Conservation (phyloP, 2,888 invertebrate species). For the Caenorhabditis plicata region DNA sequence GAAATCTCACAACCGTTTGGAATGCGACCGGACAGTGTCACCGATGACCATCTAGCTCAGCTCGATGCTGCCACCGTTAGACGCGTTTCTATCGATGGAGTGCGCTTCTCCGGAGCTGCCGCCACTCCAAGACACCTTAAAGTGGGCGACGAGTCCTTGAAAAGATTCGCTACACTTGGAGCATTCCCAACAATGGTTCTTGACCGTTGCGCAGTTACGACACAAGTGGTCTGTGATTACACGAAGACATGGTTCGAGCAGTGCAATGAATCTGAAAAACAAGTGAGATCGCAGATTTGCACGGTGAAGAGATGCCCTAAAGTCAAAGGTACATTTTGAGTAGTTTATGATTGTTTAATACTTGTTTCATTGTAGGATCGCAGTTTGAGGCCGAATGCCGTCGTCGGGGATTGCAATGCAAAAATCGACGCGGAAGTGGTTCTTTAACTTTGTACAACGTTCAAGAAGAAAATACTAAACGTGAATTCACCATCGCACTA, state of each 20-base stretch:
- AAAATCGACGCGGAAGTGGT: conserved; percentile 35
- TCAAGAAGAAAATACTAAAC: conserved; percentile 28
- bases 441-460: conserved; percentile 39
- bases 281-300: conserved; percentile 31
- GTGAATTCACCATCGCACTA: conserved; percentile 34
- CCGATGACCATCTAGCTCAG: conserved; percentile 39
- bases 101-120: conserved; percentile 15
- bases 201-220: conserved; percentile 39
- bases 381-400: conserved; percentile 36
- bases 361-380: conserved; percentile 3
- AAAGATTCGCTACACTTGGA: conserved; percentile 19
- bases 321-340: conserved; percentile 18
- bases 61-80: conserved; percentile 23
- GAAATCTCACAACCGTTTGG: conserved; percentile 30
- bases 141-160: conserved; percentile 34
- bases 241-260: conserved; percentile 38
- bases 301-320: conserved; percentile 41
- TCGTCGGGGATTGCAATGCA: conserved; percentile 33
- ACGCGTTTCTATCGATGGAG: conserved; percentile 37
- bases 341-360: neutral
- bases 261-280: conserved; percentile 30
- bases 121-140: conserved; percentile 10
- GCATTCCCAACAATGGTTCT: conserved; percentile 38
- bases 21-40: conserved; percentile 33
- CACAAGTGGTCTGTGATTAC: conserved; percentile 37